Percentiles rank a stretch among this genome's conserved stretches.
phyloP scores from a whole-genome alignment of 2,888 invertebrate genomes.

The Myopa tessellatipennis region DNA sequence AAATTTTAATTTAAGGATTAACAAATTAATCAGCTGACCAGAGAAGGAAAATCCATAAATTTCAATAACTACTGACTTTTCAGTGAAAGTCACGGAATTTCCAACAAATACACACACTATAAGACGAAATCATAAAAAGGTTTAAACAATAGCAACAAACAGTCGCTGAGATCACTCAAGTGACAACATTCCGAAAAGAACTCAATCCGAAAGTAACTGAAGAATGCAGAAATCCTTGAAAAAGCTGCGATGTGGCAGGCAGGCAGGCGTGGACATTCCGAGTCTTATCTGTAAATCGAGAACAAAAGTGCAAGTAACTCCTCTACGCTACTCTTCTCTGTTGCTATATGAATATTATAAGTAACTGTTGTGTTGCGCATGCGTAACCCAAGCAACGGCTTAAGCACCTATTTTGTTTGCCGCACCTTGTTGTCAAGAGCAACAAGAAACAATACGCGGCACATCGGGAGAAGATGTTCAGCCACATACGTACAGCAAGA shows the following conservation, averaged over 20 bases:
- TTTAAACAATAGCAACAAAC: not conserved
- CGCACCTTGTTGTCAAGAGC: constrained; percentile 42
- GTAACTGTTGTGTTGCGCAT: constrained; percentile 20
- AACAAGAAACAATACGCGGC: not conserved
- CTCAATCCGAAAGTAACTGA: not conserved
- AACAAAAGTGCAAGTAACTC: not conserved
- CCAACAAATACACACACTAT: not conserved
- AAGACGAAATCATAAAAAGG: not conserved
- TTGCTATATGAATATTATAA: not conserved
- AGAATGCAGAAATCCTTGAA: not conserved
- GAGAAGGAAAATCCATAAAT: not conserved
- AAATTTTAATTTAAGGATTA: not conserved
- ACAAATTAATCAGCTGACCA: not conserved
- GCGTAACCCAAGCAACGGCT: constrained; percentile 10
- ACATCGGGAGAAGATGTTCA: not conserved
- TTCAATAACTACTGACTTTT: not conserved
- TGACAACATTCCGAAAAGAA: no score
- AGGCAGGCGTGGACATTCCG: not conserved
- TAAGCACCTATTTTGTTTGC: constrained; percentile 26
- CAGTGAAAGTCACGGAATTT: not conserved
- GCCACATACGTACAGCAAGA: not conserved
- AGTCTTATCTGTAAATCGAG: not conserved
- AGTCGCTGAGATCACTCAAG: not conserved
- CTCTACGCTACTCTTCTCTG: not conserved
- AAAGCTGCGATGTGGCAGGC: not conserved